Evolutionary conservation across 2,797 vertebrate species (phyloP), one percentile per base, ranked within the genome.

Genomic region (Benthosema pterotum): DNA sequence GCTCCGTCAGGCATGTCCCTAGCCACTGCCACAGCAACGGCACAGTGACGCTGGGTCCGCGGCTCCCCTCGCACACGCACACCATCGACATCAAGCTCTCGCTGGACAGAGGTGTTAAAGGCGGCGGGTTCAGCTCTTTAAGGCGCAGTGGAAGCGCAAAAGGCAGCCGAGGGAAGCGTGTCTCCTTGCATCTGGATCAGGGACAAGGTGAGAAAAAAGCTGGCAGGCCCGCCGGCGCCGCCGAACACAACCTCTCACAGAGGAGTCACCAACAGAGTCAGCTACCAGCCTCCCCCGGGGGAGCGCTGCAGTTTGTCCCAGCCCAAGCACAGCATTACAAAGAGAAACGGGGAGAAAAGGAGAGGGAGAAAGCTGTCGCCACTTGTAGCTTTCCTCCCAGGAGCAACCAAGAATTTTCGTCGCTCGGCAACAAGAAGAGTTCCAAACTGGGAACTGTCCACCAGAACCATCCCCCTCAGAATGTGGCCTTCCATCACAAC

Each of bases 21-120:
- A 91, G 85, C 79, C 87, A 89, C 81, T 88, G 87, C 77, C 87
- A 90, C 50, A 89, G 81, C 72, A 91, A 93, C 83, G 91, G 90
- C 62, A 92, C 80, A 52, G 92, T 93, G 66, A 93, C 91, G 16
- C 90, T 93, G 0, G 82, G 71, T 57, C 89, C 90, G 13, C 83
- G 87, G 52, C 88, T 89, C 66, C 82, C 91, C 49, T 92, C 90
- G 58, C 93, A 94, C 76, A 93, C 93, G 0, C 93, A 94, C 74
- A 89, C 86, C 63, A 87, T 94, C 73, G 92, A 93, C 82, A 93
- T 94, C 76, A 92, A 87, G 80, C 70, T 94, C 59, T 88, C 91
- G 0, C 65, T 93, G 57, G 92, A 94, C 75, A 91, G 89, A 71
- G 86, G 74, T 7, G 63, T 78, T 45, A 71, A 80, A 19, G 80